These are phyloP conservation scores for Excalfactoria chinensis DNA, from an alignment of 2,113 vertebrate genomes.

Conservation along the genomic window DNA sequence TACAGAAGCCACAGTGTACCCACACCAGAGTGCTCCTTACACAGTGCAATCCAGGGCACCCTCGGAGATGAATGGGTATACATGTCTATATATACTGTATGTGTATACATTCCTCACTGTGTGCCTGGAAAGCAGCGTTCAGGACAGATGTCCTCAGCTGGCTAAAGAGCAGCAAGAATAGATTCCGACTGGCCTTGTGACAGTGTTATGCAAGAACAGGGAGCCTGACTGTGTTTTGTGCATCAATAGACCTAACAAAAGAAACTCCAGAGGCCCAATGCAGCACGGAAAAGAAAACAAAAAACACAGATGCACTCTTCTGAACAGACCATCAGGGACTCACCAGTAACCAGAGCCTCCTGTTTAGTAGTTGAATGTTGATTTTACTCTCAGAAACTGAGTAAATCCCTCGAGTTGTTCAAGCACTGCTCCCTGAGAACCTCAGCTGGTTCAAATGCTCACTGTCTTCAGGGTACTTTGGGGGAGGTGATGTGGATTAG, in stretches of 20 bases:
- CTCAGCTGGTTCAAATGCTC: neutral
- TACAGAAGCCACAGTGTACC: neutral
- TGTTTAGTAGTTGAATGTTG: neutral
- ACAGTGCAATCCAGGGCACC: neutral
- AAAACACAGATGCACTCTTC: neutral
- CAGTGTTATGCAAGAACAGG: neutral
- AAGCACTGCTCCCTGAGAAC: neutral
- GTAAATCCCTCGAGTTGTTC: neutral
- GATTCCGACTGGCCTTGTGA: slow-evolving; percentile 3
- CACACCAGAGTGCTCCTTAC: neutral
- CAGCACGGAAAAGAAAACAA: neutral
- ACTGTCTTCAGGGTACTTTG: neutral
- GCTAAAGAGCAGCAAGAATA: neutral
- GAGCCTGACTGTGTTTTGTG: neutral
- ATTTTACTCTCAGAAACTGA: neutral
- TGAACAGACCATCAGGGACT: neutral
- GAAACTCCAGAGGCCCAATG: neutral
- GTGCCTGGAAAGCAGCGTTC: slow-evolving; percentile 51
- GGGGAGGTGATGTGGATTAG: neutral
- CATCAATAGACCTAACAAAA: neutral
- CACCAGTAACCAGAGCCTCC: neutral
- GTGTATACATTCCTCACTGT: neutral
- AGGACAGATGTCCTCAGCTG: slow-evolving; percentile 59
- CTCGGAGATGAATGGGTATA: neutral
- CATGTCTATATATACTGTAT: neutral